phyloP scores from a whole-genome alignment of 2,888 invertebrate genomes.

The Catocala fraxini region DNA sequence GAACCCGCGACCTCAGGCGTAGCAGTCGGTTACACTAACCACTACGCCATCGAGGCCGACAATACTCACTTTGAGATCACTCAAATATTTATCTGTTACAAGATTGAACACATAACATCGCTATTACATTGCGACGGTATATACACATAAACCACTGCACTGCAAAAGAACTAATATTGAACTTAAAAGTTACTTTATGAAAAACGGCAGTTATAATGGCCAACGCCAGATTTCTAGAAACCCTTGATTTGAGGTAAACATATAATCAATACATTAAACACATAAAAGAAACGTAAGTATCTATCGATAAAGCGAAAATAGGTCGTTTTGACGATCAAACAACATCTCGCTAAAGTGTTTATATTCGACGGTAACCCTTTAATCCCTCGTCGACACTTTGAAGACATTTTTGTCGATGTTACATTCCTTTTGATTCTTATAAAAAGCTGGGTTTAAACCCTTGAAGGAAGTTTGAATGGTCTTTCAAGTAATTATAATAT shows the following conservation, averaged over 20 bases:
- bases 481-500: slow-evolving; percentile 48
- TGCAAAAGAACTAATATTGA: too few relatives aligned
- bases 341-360: slow-evolving; percentile 34
- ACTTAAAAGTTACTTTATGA: too few relatives aligned
- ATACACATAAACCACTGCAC: too few relatives aligned
- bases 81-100: too few relatives aligned
- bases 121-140: too few relatives aligned
- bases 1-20: too few relatives aligned
- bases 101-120: too few relatives aligned
- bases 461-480: slow-evolving; percentile 40
- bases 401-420: slow-evolving; percentile 30
- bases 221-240: background rate
- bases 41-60: too few relatives aligned
- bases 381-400: slow-evolving; percentile 24
- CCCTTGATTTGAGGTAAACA: background rate
- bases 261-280: slow-evolving; percentile 4
- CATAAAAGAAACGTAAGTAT: background rate
- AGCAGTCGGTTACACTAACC: too few relatives aligned
- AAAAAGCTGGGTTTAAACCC: slow-evolving; percentile 31
- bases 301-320: slow-evolving; percentile 19
- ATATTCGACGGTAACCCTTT: slow-evolving; percentile 27
- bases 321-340: slow-evolving; percentile 28
- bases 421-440: slow-evolving; percentile 44
- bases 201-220: too few relatives aligned
- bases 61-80: too few relatives aligned